Base-by-base conservation (phyloP, 64 coral and sea anemone species). In the Pocillopora damicornis region DNA sequence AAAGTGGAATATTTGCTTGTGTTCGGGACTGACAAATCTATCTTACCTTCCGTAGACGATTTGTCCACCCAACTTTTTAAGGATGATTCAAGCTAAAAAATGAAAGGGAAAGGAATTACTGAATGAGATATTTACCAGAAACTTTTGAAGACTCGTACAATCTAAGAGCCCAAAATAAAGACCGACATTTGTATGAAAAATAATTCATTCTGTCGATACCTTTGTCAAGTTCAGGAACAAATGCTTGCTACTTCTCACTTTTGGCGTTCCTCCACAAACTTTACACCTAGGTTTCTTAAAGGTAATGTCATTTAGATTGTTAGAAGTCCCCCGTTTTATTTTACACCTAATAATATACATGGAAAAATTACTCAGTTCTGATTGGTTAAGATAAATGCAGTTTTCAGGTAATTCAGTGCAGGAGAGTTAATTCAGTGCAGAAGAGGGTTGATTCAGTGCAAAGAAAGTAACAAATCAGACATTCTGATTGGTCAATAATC, bases 211-310 rank as follows among this genome's bases (percentile, higher is more conserved):
- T 34, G 16, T 30, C 14, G 12, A 1, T 92, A 98, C 96, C 90
- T 98, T 89, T 1, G 96, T 79, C 76, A 98, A 78, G 79, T 98
- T 91, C 64, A 98, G 86, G 68, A 95, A 98, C 20, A 98, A 79
- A 82, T 98, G 96, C 74, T 91, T 95, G 86, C 96, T 98, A 35
- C 81, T 74, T 75, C 94, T 98, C 62, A 90, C 78, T 80, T 89
- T 59, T 16, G 96, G 96, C 30, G 81, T 93, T 51, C 84, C 82
- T 30, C 88, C 78, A 76, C 96, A 98, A 76, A 98, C 84, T 92
- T 98, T 98, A 73, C 96, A 98, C 36, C 92, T 77, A 34, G 96
- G 96, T 34, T 92, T 89, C 96, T 98, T 58, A 10, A 88, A 78
- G 20, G 58, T 30, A 22, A 84, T 11, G 42, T 63, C 61, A 18